A percentile compares a stretch with the other conserved stretches of the same genome.
These are phyloP conservation scores for Drosophila silvestris DNA, from an alignment of 2,888 invertebrate genomes.

Conservation along the genomic window DNA sequence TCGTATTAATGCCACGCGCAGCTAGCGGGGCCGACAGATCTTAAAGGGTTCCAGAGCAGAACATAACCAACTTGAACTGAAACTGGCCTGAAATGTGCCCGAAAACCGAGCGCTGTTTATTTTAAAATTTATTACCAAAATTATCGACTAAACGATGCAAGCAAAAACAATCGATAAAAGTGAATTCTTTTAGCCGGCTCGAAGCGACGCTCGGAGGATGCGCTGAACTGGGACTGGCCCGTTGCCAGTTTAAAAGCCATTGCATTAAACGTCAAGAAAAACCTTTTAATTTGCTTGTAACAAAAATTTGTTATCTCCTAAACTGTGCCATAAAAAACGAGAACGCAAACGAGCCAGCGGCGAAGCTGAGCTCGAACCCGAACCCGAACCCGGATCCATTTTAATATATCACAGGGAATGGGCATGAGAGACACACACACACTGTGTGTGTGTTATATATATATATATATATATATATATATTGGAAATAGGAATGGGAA, in stretches of 20 bases:
- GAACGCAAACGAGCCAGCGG: constrained; percentile 61
- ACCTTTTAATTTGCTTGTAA: constrained; percentile 84
- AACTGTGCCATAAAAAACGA: constrained; percentile 82
- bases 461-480: background rate
- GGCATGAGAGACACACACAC: constrained; percentile 22
- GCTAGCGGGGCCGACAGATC: constrained; percentile 25
- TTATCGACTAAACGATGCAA: constrained; percentile 84
- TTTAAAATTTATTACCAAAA: constrained; percentile 83
- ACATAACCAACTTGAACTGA: constrained; percentile 10
- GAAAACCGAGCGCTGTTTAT: constrained; percentile 69
- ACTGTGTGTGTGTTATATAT: background rate
- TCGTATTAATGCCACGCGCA: constrained; percentile 52
- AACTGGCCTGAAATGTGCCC: constrained; percentile 32
- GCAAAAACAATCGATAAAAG: constrained; percentile 83
- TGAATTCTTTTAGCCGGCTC: constrained; percentile 70
- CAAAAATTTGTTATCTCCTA: constrained; percentile 84
- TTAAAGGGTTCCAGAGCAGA: constrained; percentile 37
- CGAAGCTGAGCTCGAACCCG: constrained; percentile 14
- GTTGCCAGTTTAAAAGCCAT: constrained; percentile 70
- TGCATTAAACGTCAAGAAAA: constrained; percentile 79
- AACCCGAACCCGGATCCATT: constrained; percentile 67
- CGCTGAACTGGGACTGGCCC: constrained; percentile 18
- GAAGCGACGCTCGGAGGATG: constrained; percentile 18
- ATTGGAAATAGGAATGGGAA: constrained; percentile 36
- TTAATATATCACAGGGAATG: constrained; percentile 76